A percentile compares a stretch with the other conserved stretches of the same genome.
phyloP scores from a whole-genome alignment of 2,113 vertebrate species.

The Sinocyclocheilus rhinocerous region DNA sequence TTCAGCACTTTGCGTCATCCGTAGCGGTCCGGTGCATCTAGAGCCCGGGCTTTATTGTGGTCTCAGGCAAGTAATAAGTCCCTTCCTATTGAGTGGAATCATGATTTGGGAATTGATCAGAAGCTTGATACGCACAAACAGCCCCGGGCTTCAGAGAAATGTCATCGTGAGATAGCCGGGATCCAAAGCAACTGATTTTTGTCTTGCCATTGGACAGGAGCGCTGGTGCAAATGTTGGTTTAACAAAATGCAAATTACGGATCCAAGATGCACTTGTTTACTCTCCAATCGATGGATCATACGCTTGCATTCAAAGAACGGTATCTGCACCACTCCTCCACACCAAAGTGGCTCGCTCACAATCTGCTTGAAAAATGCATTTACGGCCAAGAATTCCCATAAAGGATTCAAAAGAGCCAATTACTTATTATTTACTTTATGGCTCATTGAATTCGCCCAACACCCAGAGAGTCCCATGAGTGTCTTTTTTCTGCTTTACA shows the following conservation, averaged over 20 bases:
- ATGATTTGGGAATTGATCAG: conserved; percentile 53
- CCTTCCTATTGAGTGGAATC: conserved; percentile 33
- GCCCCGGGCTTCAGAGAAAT: conserved; percentile 43
- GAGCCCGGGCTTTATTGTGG: conserved; percentile 37
- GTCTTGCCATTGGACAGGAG: not conserved
- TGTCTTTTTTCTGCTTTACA: conserved; percentile 50
- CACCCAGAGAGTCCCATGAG: conserved; percentile 43
- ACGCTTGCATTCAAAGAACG: conserved; percentile 3
- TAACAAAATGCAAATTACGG: conserved; percentile 25
- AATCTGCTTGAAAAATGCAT: conserved; percentile 45
- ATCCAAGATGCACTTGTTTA: not conserved
- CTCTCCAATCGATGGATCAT: not conserved
- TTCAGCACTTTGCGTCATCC: conserved; percentile 55
- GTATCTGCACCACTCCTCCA: not conserved
- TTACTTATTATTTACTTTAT: conserved; percentile 62
- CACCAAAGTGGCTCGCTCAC: not conserved
- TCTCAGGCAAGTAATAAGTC: conserved; percentile 44
- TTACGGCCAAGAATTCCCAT: conserved; percentile 53
- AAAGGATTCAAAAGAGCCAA: conserved; percentile 61
- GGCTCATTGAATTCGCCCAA: conserved; percentile 62
- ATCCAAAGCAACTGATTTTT: not conserved
- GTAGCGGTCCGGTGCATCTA: conserved; percentile 27
- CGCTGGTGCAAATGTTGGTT: conserved; percentile 2
- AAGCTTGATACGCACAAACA: conserved; percentile 53
- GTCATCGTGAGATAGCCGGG: conserved; percentile 41